Evolutionary conservation across 2,888 invertebrate genomes (phyloP).

Genomic region (Athripsodes cinereus): DNA sequence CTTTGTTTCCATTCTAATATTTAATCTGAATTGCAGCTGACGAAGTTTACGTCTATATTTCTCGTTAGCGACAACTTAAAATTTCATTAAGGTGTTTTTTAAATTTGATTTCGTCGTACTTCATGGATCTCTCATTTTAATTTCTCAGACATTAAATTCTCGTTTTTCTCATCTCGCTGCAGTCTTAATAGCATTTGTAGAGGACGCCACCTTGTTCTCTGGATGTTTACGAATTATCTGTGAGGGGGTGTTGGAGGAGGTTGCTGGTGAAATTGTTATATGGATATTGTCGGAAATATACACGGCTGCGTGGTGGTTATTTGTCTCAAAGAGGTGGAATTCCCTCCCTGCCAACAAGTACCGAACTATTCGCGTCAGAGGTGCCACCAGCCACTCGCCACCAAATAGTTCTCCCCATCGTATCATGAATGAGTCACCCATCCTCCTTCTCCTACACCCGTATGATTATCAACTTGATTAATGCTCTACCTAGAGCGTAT

Average conservation of each 20-base stretch:
- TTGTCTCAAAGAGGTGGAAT: conserved; percentile 25
- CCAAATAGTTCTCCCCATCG: conserved; percentile 4
- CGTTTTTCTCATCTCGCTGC: conserved; percentile 8
- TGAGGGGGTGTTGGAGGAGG: background rate
- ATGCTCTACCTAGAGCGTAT: conserved; percentile 24
- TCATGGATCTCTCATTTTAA: background rate
- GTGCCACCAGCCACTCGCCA: conserved; percentile 10
- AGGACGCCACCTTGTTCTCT: conserved; percentile 3
- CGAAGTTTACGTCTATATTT: no score
- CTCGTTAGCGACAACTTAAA: no score
- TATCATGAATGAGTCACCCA: background rate
- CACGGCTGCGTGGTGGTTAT: conserved; percentile 11
- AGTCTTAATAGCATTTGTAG: conserved; percentile 8
- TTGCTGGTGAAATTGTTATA: no score
- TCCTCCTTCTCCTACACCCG: conserved; percentile 6
- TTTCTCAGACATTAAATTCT: background rate
- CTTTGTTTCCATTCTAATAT: no score
- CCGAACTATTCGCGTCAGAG: conserved; percentile 15
- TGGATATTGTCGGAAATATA: background rate
- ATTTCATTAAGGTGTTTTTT: no score
- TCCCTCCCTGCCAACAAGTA: conserved; percentile 24
- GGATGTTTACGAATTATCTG: conserved; percentile 17
- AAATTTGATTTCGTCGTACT: background rate
- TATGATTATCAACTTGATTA: conserved; percentile 27
- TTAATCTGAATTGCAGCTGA: no score